Percentiles rank a stretch among this genome's conserved stretches.
Conservation (phyloP, 2,888 invertebrate genomes). For the Liodrosophila aerea region DNA sequence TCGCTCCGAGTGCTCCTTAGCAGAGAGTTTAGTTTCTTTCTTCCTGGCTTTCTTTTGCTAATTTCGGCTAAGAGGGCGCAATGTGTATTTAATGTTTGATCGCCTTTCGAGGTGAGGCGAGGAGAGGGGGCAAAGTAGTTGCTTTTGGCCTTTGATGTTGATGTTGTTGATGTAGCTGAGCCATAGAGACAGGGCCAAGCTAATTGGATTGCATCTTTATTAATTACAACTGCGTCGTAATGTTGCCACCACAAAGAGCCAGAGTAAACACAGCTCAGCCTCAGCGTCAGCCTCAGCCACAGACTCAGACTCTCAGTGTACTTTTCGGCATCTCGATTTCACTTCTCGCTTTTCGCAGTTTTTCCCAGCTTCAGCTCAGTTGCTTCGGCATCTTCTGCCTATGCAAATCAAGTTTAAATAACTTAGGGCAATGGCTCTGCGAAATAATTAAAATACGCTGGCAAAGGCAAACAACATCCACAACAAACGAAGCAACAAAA, state of each 20-base stretch:
- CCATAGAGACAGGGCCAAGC: conserved; percentile 7
- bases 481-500: conserved; percentile 49
- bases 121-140: neutral
- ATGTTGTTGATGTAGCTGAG: conserved; percentile 57
- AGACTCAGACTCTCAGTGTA: conserved; percentile 6
- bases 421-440: conserved; percentile 49
- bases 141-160: too few species aligned
- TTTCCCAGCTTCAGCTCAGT: conserved; percentile 7
- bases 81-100: conserved; percentile 67
- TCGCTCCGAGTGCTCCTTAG: conserved; percentile 24
- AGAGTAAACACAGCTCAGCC: too few species aligned
- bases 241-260: conserved; percentile 26
- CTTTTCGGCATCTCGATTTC: neutral
- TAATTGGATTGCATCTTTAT: conserved; percentile 73
- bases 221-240: conserved; percentile 59
- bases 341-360: conserved; percentile 4
- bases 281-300: neutral
- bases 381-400: conserved; percentile 31
- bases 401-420: conserved; percentile 64
- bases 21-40: conserved; percentile 49
- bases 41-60: conserved; percentile 17
- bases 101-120: conserved; percentile 25
- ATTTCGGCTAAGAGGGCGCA: conserved; percentile 20
- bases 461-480: conserved; percentile 27
- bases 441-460: conserved; percentile 70